These are phyloP conservation scores for Myoxocephalus aenaeus DNA, from an alignment of 2,797 vertebrate species.

Conservation along the genomic window DNA sequence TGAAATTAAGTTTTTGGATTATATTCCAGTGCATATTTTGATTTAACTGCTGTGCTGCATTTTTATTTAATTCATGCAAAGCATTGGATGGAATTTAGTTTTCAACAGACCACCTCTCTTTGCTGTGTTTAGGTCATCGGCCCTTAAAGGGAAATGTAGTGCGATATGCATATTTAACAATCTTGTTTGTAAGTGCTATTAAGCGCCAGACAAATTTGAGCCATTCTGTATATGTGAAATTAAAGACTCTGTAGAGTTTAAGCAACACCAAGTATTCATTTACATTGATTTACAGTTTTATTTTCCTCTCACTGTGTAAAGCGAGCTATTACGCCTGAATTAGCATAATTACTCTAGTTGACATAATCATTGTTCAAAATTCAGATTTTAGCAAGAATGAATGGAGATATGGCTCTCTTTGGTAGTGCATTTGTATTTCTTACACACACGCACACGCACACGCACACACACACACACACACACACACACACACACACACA, in stretches of 20 bases:
- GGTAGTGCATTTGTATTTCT: neutral
- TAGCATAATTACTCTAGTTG: constrained; percentile 2
- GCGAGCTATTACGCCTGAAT: neutral
- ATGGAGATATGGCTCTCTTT: neutral
- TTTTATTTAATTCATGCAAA: constrained; percentile 60
- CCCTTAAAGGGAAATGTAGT: constrained; percentile 9
- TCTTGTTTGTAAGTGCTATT: neutral
- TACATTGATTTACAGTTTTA: neutral
- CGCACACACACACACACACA: neutral
- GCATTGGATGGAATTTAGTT: constrained; percentile 35
- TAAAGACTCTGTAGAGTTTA: neutral
- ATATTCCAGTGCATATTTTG: constrained; percentile 40
- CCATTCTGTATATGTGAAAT: neutral
- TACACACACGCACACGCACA: neutral
- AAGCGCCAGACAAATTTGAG: neutral
- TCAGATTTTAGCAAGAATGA: neutral
- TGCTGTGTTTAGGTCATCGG: constrained; percentile 6
- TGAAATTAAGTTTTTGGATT: constrained; percentile 60
- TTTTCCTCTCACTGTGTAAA: neutral
- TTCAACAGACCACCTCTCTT: constrained; percentile 22
- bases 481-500: constrained; percentile 6
- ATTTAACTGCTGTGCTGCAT: constrained; percentile 48
- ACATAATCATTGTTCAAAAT: constrained; percentile 8
- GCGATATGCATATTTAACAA: constrained; percentile 1
- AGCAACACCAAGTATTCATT: neutral